phyloP scores from a whole-genome alignment of 1,140 invertebrate genomes.

The Caligus rogercresseyi region DNA sequence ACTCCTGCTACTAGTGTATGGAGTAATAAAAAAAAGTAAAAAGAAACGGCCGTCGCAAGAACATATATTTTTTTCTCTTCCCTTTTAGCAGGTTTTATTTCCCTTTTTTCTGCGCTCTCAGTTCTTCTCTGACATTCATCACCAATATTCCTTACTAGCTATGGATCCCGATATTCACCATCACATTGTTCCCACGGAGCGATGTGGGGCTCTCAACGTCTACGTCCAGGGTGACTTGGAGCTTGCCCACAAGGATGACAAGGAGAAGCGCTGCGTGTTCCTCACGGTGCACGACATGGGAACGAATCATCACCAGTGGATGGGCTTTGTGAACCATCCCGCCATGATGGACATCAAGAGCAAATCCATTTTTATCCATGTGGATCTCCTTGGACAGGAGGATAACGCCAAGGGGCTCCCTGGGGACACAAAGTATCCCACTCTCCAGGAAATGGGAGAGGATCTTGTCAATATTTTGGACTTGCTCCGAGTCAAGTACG shows the following conservation, averaged over 20 bases:
- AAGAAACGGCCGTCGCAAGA: not conserved
- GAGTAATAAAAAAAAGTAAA: not conserved
- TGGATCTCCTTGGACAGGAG: constrained; percentile 16
- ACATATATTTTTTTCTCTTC: not conserved
- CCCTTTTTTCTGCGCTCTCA: not conserved
- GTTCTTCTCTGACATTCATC: not conserved
- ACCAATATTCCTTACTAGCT: not conserved
- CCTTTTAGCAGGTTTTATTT: not conserved
- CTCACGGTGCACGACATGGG: constrained; percentile 78
- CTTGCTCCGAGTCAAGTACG: constrained; percentile 54
- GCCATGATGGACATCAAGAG: constrained; percentile 65
- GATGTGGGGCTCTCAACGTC: constrained; percentile 44
- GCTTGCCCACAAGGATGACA: constrained; percentile 10
- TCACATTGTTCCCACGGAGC: constrained; percentile 48
- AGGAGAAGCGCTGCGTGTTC: constrained; percentile 57
- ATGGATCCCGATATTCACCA: constrained; percentile 37
- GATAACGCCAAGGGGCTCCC: not conserved
- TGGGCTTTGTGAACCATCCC: constrained; percentile 49
- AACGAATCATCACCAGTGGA: constrained; percentile 47
- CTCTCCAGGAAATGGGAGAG: constrained; percentile 60
- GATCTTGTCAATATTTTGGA: constrained; percentile 62
- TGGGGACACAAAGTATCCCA: constrained; percentile 40
- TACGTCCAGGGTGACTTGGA: constrained; percentile 38
- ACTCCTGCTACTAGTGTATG: too few relatives aligned
- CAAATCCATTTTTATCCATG: constrained; percentile 64